Percentiles rank a stretch among this genome's conserved stretches.
phyloP scores from a whole-genome alignment of 2,888 invertebrate genomes.

The Yponomeuta plumbellus region DNA sequence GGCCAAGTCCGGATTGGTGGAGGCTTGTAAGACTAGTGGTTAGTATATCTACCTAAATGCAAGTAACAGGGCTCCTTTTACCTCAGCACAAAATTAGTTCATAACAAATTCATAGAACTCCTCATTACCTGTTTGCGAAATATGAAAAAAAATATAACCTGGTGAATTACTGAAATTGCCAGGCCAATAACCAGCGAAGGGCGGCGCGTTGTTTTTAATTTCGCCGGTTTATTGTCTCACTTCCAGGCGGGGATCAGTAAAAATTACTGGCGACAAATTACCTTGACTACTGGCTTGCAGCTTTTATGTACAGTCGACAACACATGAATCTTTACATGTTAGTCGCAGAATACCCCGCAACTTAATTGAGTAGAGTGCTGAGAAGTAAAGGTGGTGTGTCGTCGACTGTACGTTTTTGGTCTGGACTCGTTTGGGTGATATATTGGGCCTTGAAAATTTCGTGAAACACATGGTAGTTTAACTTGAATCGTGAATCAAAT shows the following conservation, averaged over 20 bases:
- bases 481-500: no score
- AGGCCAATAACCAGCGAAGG: not conserved
- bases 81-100: not conserved
- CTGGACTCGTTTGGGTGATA: not conserved
- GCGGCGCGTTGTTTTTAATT: conserved; percentile 23
- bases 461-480: no score
- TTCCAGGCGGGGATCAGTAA: conserved; percentile 24
- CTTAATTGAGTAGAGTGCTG: no score
- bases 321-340: no score
- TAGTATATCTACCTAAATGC: no score
- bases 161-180: conserved; percentile 1
- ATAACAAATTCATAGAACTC: not conserved
- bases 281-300: no score
- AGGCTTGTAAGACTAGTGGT: no score
- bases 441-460: not conserved
- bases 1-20: no score
- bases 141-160: not conserved
- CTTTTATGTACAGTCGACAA: no score
- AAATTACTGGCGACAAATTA: not conserved
- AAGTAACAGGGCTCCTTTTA: not conserved
- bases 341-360: no score
- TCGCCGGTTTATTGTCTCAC: conserved; percentile 27
- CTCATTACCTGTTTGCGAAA: not conserved
- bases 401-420: not conserved
- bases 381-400: no score